Evolutionary conservation across 2,113 vertebrate species (phyloP).

Genomic region (Ameiurus melas): DNA sequence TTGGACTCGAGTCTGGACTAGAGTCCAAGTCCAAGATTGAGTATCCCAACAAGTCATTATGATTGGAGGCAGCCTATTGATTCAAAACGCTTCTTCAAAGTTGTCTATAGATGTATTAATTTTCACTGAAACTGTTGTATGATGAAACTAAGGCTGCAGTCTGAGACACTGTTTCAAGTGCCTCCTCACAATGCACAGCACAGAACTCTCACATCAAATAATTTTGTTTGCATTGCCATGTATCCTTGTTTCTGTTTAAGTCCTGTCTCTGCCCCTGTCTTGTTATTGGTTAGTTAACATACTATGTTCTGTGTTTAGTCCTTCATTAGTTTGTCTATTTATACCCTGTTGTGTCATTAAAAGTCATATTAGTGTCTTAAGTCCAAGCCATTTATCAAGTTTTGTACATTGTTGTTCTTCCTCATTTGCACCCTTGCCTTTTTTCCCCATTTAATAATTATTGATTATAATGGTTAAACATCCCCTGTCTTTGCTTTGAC

Average conservation of each 20-base stretch:
- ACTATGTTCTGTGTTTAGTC: background rate
- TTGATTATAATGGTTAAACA: background rate
- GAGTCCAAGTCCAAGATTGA: too few species aligned
- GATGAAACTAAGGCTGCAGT: background rate
- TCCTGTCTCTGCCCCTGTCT: background rate
- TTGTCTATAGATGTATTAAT: background rate
- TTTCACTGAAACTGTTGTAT: background rate
- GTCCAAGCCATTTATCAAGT: background rate
- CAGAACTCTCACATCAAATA: background rate
- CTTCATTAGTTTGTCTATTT: background rate
- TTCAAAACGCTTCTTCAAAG: background rate
- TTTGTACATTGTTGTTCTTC: background rate
- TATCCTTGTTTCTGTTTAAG: background rate
- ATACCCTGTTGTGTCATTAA: background rate
- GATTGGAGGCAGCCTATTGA: background rate
- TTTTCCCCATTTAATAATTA: background rate
- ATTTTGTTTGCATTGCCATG: background rate
- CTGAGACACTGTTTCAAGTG: background rate
- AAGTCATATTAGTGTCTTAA: background rate
- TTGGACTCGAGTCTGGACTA: too few species aligned
- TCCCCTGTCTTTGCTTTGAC: background rate
- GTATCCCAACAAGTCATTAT: background rate
- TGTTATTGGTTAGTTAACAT: background rate
- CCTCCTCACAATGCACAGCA: background rate
- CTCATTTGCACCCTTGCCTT: background rate